Percentiles rank a stretch among this genome's conserved stretches.
These are phyloP conservation scores for Trachelus troglodyta DNA, from an alignment of 2,888 invertebrate genomes.

Conservation along the genomic window DNA sequence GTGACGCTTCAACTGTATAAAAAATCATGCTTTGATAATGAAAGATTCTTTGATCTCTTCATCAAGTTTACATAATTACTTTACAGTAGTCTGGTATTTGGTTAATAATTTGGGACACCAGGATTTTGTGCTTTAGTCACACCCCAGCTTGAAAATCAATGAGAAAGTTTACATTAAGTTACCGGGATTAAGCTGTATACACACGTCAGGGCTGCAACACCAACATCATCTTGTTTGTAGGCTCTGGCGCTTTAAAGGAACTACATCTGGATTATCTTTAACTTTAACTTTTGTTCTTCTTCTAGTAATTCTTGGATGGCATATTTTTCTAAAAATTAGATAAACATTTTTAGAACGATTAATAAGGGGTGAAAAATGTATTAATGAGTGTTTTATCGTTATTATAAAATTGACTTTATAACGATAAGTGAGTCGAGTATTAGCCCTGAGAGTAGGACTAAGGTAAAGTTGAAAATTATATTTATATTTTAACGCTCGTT, in stretches of 20 bases:
- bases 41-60: neutral
- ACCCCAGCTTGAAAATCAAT: neutral
- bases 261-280: neutral
- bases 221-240: neutral
- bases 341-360: neutral
- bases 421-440: neutral
- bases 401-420: neutral
- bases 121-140: neutral
- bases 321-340: neutral
- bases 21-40: neutral
- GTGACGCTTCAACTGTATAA: neutral
- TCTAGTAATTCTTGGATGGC: neutral
- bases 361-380: neutral
- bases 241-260: neutral
- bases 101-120: neutral
- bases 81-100: neutral
- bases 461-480: neutral
- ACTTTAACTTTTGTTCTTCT: neutral
- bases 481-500: neutral
- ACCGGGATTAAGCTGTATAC: neutral
- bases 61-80: neutral
- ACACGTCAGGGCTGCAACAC: neutral
- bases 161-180: neutral
- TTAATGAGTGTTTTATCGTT: neutral
- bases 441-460: neutral